Evolutionary conservation across 2,113 vertebrate genomes (phyloP).

Genomic region (Aptenodytes forsteri): DNA sequence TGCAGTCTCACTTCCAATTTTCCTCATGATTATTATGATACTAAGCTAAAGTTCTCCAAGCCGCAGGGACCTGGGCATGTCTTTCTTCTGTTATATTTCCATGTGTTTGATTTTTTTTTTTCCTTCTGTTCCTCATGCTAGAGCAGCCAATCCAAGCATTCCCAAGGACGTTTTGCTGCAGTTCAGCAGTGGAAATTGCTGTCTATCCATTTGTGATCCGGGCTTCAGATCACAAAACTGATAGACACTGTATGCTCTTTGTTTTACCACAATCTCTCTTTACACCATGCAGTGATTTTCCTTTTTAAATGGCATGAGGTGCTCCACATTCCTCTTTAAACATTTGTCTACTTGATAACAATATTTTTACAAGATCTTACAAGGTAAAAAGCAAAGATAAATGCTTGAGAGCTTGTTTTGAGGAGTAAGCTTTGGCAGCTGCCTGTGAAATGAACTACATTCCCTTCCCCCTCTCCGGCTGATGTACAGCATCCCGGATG

Average conservation of each 20-base stretch:
- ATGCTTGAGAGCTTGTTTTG: constrained; percentile 11
- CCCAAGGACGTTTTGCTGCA: neutral
- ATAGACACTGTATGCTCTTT: neutral
- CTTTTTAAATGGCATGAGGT: neutral
- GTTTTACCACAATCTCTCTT: neutral
- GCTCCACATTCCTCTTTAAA: neutral
- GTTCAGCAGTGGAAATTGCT: neutral
- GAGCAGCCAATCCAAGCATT: neutral
- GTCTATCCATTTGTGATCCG: neutral
- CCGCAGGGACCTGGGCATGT: rapidly evolving
- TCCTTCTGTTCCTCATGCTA: neutral
- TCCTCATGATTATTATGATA: neutral
- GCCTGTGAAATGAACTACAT: neutral
- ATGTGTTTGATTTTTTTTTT: neutral
- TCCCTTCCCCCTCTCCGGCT: neutral
- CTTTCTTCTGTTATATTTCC: neutral
- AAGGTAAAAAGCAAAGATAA: constrained; percentile 18
- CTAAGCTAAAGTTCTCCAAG: neutral
- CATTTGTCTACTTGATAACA: neutral
- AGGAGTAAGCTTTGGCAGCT: constrained; percentile 17
- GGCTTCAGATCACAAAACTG: neutral
- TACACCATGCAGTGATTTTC: neutral
- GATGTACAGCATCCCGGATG: neutral
- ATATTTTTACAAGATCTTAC: constrained; percentile 11
- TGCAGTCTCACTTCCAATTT: neutral